These are phyloP conservation scores for Opisthocomus hoazin DNA, from an alignment of 2,113 vertebrate species.

Conservation along the genomic window DNA sequence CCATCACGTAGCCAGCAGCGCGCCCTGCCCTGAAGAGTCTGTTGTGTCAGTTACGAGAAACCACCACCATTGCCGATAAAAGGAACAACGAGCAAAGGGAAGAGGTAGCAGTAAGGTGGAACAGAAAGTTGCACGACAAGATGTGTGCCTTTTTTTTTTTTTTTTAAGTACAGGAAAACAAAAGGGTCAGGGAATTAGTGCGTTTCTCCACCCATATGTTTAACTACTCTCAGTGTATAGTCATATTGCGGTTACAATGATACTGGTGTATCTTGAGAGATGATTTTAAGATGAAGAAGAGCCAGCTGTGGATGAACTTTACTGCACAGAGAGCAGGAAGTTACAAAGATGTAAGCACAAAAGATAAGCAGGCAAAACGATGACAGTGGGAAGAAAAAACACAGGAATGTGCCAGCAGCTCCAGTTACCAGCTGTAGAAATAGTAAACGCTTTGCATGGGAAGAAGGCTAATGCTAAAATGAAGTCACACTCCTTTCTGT, in stretches of 20 bases:
- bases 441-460: not conserved
- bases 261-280: not conserved
- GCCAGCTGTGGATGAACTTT: constrained; percentile 4
- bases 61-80: not conserved
- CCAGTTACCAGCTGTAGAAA: not conserved
- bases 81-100: not conserved
- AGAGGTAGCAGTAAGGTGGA: not conserved
- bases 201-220: not conserved
- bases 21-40: not conserved
- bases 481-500: not conserved
- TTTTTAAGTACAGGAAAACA: not conserved
- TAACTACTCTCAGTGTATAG: not conserved
- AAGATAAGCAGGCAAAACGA: not conserved
- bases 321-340: constrained; percentile 17
- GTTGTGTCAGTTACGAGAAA: not conserved
- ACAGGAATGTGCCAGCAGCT: not conserved
- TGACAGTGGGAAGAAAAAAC: not conserved
- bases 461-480: not conserved
- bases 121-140: constrained; percentile 46
- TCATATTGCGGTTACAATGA: not conserved
- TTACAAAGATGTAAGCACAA: constrained; percentile 10
- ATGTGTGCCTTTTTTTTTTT: not conserved
- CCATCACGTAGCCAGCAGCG: not conserved
- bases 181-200: not conserved
- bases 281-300: not conserved